Evolutionary conservation across 2,797 vertebrate genomes (phyloP).

Genomic region (Tragopan temminckii): DNA sequence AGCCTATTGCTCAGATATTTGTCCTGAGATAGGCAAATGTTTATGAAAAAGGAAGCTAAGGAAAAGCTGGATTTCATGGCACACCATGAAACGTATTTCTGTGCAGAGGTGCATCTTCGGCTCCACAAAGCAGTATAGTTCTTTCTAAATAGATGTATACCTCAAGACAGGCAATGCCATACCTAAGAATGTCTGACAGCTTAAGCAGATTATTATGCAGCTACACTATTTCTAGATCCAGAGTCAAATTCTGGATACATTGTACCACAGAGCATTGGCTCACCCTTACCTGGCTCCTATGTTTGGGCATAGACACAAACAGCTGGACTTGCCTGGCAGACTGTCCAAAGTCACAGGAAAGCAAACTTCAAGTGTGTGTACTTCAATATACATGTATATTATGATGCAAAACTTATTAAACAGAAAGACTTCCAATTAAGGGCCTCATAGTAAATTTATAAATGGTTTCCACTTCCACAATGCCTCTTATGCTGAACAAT

Average conservation of each 20-base stretch:
- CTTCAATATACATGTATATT: neutral
- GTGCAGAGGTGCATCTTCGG: neutral
- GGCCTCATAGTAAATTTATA: neutral
- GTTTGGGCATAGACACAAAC: neutral
- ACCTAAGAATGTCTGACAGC: neutral
- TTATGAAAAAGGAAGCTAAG: neutral
- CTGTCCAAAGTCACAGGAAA: neutral
- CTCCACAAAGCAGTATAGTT: neutral
- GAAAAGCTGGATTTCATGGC: neutral
- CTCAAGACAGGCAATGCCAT: fast-evolving
- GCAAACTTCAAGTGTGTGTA: neutral
- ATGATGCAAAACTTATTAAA: neutral
- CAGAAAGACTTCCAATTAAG: neutral
- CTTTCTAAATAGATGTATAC: neutral
- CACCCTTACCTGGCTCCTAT: neutral
- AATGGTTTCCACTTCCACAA: neutral
- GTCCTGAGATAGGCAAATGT: neutral
- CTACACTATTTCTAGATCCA: neutral
- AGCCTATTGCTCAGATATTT: neutral
- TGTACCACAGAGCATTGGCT: fast-evolving
- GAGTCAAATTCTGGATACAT: neutral
- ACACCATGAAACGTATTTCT: fast-evolving
- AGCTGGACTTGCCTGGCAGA: neutral
- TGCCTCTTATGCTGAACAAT: neutral
- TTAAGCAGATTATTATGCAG: neutral